These are phyloP conservation scores for Tokudaia tokunoshimensis DNA, from an alignment of 2,797 vertebrate species.

Conservation along the genomic window DNA sequence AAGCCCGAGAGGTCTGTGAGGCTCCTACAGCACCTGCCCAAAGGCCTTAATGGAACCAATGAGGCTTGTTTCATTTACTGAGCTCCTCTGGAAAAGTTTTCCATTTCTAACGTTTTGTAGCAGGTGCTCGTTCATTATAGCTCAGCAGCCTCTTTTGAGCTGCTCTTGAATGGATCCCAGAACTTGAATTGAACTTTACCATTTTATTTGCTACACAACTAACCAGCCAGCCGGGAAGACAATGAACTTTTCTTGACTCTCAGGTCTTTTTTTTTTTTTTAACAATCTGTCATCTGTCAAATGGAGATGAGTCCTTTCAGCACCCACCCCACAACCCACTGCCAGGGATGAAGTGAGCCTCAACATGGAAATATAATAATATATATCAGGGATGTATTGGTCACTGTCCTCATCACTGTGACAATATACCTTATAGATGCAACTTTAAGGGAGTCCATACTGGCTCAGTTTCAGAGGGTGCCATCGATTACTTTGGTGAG, in stretches of 20 bases:
- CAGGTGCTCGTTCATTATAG: not conserved
- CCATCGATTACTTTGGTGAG: not conserved
- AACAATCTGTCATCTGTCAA: not conserved
- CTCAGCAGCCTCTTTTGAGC: not conserved
- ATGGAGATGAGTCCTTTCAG: not conserved
- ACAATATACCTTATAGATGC: not conserved
- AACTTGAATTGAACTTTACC: not conserved
- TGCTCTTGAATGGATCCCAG: not conserved
- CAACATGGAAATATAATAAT: slow-evolving; percentile 31
- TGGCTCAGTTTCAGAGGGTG: not conserved
- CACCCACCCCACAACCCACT: not conserved
- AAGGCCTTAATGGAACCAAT: not conserved
- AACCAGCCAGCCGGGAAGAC: not conserved
- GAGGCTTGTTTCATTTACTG: slow-evolving; percentile 19
- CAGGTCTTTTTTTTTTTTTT: not conserved
- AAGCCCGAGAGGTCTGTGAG: not conserved
- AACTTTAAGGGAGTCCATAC: not conserved
- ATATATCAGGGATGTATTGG: not conserved
- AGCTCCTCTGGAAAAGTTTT: slow-evolving; percentile 23
- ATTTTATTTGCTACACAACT: not conserved
- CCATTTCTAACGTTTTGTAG: not conserved
- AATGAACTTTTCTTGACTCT: slow-evolving; percentile 17
- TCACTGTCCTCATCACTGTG: not conserved
- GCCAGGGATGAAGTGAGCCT: not conserved
- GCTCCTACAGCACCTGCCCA: not conserved